Evolutionary conservation across 2,797 vertebrate genomes (phyloP), one percentile per base, ranked within the genome.

Genomic region (Semaprochilodus insignis): DNA sequence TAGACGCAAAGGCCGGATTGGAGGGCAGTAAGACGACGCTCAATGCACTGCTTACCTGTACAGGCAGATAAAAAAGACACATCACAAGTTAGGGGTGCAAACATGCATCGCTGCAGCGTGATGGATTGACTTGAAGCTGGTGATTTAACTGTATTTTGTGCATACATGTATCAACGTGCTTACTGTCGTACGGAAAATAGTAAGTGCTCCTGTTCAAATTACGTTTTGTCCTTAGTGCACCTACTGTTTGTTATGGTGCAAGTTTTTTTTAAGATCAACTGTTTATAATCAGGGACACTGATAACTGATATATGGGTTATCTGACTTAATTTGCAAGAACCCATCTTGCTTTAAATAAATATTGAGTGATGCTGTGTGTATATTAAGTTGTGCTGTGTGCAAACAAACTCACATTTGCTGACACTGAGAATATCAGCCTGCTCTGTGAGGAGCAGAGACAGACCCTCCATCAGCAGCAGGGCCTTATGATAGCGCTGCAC

Each of bases 41-140:
- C 97, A 0, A 99, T 98, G 90, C 97, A 98, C 90, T 97, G 94
- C 85, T 98, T 99, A 92, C 97, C 98, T 99, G 91, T 2, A 76
- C 71, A 71, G 21, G 80, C 27, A 65, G 1, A 16, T 51, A 52
- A 69, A 80, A 25, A 27, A 52, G 10, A 21, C 3, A 21, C 40
- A 17, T 5, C 27, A 66, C 13, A 66, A 31, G 16, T 34, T 66
- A 44, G 17, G 0, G 17, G 7, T 44, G 34, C 40, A 3, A 21
- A 66, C 34, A 15, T 16, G 27, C 14, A 31, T 27, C 16, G 57
- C 57, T 59, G n/a, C 7, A 62, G n/a, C n/a, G n/a, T 25, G n/a
- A 25, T 60, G 2, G 4, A 23, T 6, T 13, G 21, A 25, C 7
- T 6, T 62, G 59, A 7, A n/a, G n/a, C n/a, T 11, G 8, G 21